Conservation (phyloP, 2,797 vertebrate species). For the Catharus ustulatus region DNA sequence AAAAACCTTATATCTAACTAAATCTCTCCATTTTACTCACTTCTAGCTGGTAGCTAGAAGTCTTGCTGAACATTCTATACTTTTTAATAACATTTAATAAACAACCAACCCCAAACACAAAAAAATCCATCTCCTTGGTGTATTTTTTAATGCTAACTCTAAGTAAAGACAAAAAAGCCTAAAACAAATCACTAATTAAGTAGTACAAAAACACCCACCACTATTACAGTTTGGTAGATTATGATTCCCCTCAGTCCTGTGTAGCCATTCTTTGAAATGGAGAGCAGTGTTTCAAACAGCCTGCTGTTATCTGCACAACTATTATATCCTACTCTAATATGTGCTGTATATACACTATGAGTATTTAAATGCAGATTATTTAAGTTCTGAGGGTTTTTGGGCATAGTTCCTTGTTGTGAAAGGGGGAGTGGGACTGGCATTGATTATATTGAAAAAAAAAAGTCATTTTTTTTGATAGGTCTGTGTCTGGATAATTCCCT, state of each 20-base stretch:
- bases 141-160: too few relatives aligned
- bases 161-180: too few relatives aligned
- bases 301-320: not conserved
- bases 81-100: too few relatives aligned
- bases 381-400: not conserved
- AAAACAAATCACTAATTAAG: too few relatives aligned
- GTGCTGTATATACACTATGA: not conserved
- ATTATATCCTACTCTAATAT: rapidly evolving
- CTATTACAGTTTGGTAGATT: not conserved
- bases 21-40: too few relatives aligned
- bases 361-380: not conserved
- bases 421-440: not conserved
- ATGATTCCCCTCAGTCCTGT: not conserved
- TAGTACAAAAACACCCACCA: too few relatives aligned
- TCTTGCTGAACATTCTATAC: too few relatives aligned
- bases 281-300: not conserved
- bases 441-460: not conserved
- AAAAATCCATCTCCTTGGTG: too few relatives aligned
- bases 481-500: not conserved
- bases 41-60: too few relatives aligned
- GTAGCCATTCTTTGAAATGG: not conserved
- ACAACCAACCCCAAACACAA: too few relatives aligned
- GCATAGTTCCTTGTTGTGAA: not conserved
- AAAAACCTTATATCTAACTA: too few relatives aligned
- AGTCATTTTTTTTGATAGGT: not conserved